Evolutionary conservation across 2,888 invertebrate genomes (phyloP), one percentile per base, ranked within the genome.

Genomic region (Spialia ferax): DNA sequence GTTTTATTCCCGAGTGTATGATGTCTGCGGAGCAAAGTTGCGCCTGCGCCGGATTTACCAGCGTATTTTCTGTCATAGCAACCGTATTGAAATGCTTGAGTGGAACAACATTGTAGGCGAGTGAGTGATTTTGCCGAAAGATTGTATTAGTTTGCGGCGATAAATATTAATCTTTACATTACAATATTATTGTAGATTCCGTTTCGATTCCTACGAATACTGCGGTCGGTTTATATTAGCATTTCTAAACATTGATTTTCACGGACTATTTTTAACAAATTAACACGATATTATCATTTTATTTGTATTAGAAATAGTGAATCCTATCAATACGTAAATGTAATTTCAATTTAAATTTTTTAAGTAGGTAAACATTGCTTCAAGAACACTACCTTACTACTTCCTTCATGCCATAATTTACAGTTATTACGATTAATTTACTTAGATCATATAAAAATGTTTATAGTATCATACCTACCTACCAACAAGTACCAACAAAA

Each of bases 51-150:
- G 67, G 74, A 73, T 71, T 75, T 74, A 71, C 71, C 57, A 70
- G 67, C 71, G 71, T 77, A 79, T 75, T 74, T 76, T 78, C 79
- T 79, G 79, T 78, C 79, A 74, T 79, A 76, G 79, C 77, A 79
- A 79, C 78, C 20, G 71, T 69, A 69, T 68, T 52, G 71, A 70
- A 62, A 62, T 62, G 67, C 23, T 65, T 61, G 35, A 15, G 8
- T 15, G 8, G 22, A 35, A 56, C 56, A 56, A 35, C 35, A 35
- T 32, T 32, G 32, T 32, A 45, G 45, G 45, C 20, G 45, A 18
- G 45, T 50, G 50, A 50, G 50, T 70, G 63, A 68, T 63, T 62
- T 63, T 54, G 50, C 18, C 42, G 63, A 52, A 56, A 63, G 29
- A 15, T 18, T 13, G 35, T 35, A 35, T 35, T 35, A 52, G 52